Conservation (phyloP, 2,888 invertebrate genomes). For the Acanthococcus lagerstroemiae region DNA sequence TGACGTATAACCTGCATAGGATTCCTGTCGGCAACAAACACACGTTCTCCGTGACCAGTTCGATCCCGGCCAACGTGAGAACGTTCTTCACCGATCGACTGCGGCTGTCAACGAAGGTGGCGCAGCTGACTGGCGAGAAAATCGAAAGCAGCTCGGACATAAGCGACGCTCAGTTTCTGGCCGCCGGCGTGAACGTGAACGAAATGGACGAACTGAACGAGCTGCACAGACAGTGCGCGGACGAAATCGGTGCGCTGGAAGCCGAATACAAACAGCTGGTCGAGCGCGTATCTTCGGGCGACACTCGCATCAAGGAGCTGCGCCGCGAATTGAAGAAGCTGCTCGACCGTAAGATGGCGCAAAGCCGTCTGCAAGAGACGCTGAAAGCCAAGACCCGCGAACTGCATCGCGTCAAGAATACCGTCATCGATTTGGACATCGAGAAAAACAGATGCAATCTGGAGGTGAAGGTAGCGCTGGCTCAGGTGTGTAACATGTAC, state of each 20-base stretch:
- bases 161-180: not conserved
- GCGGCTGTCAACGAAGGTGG: not conserved
- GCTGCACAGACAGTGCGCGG: not conserved
- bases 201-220: not conserved
- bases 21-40: slow-evolving; percentile 60
- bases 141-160: slow-evolving; percentile 16
- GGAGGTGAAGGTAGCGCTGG: not conserved
- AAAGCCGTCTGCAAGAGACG: not conserved
- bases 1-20: slow-evolving; percentile 53
- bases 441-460: not conserved
- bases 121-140: not conserved
- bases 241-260: not conserved
- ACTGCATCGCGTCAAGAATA: not conserved
- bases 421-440: not conserved
- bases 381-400: slow-evolving; percentile 4
- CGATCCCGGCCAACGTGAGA: slow-evolving; percentile 11
- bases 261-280: not conserved
- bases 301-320: not conserved
- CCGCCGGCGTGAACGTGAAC: not conserved
- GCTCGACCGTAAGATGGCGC: not conserved
- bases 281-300: not conserved
- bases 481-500: slow-evolving; percentile 3
- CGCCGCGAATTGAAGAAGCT: not conserved
- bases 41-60: slow-evolving; percentile 47
- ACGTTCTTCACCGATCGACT: slow-evolving; percentile 27